A percentile compares a stretch with the other conserved stretches of the same genome.
phyloP scores from a whole-genome alignment of 2,113 vertebrate genomes.

The Nycticorax nycticorax region DNA sequence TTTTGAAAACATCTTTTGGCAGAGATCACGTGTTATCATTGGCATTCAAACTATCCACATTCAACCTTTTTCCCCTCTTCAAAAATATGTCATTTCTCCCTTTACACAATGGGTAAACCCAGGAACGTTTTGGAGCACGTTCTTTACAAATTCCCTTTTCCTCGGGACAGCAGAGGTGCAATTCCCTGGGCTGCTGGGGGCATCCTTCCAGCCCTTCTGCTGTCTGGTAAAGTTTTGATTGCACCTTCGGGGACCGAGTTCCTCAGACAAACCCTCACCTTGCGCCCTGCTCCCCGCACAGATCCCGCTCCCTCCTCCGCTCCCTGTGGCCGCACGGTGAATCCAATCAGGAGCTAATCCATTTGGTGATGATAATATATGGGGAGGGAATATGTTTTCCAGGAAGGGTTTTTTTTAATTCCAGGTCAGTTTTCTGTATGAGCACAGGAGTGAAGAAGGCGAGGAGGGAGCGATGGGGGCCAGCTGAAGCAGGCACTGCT shows the following conservation, averaged over 20 bases:
- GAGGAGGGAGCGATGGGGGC: not conserved
- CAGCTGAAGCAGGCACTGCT: not conserved
- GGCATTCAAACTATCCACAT: not conserved
- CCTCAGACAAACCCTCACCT: not conserved
- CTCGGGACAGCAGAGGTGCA: not conserved
- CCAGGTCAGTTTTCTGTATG: not conserved
- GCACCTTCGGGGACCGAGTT: not conserved
- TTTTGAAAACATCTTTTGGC: not conserved
- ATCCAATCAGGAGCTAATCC: fast-evolving
- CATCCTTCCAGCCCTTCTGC: not conserved
- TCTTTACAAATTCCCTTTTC: not conserved
- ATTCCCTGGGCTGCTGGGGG: not conserved
- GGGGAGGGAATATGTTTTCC: not conserved
- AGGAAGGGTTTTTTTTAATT: not conserved
- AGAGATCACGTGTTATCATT: fast-evolving
- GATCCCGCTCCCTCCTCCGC: not conserved
- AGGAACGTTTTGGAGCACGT: not conserved
- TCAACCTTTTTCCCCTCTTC: not conserved
- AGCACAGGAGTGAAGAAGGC: not conserved
- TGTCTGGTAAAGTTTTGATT: not conserved
- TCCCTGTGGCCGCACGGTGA: fast-evolving
- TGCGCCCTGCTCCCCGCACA: fast-evolving
- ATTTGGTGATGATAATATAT: not conserved
- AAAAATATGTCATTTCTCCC: not conserved
- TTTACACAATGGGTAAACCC: not conserved